Base-by-base conservation (phyloP, 1,140 invertebrate genomes). In the Coenobita brevimanus region DNA sequence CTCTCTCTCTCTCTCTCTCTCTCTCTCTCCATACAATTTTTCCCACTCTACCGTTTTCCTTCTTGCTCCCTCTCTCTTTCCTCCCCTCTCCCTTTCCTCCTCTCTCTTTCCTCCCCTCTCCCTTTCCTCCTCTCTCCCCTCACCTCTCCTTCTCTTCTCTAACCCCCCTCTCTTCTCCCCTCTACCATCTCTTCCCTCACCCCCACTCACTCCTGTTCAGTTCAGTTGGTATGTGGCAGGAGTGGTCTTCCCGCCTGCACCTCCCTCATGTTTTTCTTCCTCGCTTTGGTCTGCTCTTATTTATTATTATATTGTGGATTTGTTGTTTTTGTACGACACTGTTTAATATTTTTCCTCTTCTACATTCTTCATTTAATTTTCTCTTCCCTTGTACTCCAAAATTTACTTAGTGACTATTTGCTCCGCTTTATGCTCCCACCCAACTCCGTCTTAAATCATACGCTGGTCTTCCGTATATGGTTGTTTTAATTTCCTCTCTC, bases 1-100 rank as follows among this genome's bases (percentile, higher is more conserved):
- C 50, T 33, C 27, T 33, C 50, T 57, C 50, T 80, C 76, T 57
- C 76, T 80, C 76, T 57, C 76, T 80, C 76, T 57, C 76, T 30
- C 76, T 57, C 76, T 80, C 76, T 57, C 46, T 80, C 50, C 30
- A 41, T 80, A 43, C 33, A 43, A 27, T 33, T 43, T 33, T 43
- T 15, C 38, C 24, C 38, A 15, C 38, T 43, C 33, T 36, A 13
- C 1, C 33, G 13, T 24, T 1, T 24, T 36, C 38, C 2, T 24
- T 36, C 38, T 43, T 24, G 13, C 38, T 36, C 33, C 36, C 38
- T 43, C 38, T 43, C 33, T 36, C 38, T 43, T 24, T 36, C 38
- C 36, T 24, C 0, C 38, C 24, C 38, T 43, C 38, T 1, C 33
- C 36, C 33, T 36, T 38, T 36, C 38, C 36, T 24, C 36, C 8